These are phyloP conservation scores for Suncus etruscus DNA, from an alignment of 2,113 vertebrate species.

Conservation along the genomic window DNA sequence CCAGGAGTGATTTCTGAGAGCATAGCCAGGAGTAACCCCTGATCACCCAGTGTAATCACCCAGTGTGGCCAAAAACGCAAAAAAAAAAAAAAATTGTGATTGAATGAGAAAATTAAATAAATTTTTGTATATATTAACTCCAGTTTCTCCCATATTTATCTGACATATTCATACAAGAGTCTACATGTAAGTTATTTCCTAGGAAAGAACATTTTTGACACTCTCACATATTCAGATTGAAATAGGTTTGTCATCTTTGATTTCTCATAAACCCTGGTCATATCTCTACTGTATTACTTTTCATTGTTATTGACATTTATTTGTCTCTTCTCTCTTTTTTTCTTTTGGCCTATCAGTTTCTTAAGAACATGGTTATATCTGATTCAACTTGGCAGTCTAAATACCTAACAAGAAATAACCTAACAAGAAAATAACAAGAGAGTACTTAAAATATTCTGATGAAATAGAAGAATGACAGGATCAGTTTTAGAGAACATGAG, in stretches of 20 bases:
- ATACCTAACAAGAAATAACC: not conserved
- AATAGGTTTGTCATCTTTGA: not conserved
- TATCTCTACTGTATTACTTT: not conserved
- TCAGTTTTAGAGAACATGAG: not conserved
- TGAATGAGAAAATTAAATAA: not conserved
- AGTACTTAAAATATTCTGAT: not conserved
- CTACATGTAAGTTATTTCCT: not conserved
- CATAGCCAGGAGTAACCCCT: too few relatives aligned
- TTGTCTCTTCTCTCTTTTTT: not conserved
- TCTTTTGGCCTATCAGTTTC: not conserved
- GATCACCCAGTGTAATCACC: too few relatives aligned
- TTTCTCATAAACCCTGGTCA: not conserved
- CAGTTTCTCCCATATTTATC: not conserved
- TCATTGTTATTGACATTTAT: not conserved
- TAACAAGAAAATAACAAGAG: not conserved
- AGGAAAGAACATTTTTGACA: not conserved
- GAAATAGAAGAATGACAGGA: not conserved
- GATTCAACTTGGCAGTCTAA: not conserved
- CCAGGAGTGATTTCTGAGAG: too few relatives aligned
- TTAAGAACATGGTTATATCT: not conserved
- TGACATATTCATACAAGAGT: conserved; percentile 5
- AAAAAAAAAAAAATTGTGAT: not conserved
- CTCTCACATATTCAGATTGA: not conserved
- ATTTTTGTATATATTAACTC: not conserved
- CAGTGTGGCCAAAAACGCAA: too few relatives aligned